Percentiles rank a stretch among this genome's conserved stretches.
Conservation (phyloP, 2,888 invertebrate species). For the Xiphydria camelus region DNA sequence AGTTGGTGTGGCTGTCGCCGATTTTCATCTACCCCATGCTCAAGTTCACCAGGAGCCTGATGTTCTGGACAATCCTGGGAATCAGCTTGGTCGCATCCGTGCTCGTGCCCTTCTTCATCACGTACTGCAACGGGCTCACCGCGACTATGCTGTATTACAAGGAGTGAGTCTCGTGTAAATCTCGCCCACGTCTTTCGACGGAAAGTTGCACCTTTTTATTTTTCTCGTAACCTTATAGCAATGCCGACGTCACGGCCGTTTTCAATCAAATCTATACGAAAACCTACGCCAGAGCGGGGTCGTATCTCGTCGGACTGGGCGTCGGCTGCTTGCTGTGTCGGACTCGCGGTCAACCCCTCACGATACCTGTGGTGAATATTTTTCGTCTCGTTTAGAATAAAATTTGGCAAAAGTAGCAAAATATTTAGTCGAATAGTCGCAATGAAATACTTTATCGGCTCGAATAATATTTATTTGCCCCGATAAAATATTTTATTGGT, state of each 20-base stretch:
- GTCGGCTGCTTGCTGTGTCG: conserved; percentile 45
- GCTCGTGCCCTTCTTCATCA: conserved; percentile 39
- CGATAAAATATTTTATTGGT: too few species aligned
- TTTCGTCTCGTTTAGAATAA: background rate
- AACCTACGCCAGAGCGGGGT: conserved; percentile 45
- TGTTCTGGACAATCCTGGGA: conserved; percentile 32
- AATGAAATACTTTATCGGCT: background rate
- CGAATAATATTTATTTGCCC: background rate
- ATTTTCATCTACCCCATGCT: conserved; percentile 47
- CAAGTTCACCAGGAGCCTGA: conserved; percentile 27
- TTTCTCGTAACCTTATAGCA: conserved; percentile 29
- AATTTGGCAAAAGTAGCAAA: background rate
- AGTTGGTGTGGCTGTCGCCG: conserved; percentile 48
- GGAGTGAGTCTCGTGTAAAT: conserved; percentile 33
- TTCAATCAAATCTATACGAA: conserved; percentile 42
- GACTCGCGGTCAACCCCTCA: conserved; percentile 23
- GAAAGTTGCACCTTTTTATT: background rate
- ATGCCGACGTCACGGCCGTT: conserved; percentile 32
- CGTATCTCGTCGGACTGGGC: conserved; percentile 51
- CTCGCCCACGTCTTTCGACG: too few species aligned
- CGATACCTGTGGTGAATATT: conserved; percentile 14
- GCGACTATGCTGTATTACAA: conserved; percentile 51
- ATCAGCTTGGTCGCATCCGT: conserved; percentile 36
- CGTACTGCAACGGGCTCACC: conserved; percentile 35
- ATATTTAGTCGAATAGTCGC: too few species aligned